phyloP scores from a whole-genome alignment of 2,113 vertebrate species.

The Lathamus discolor region DNA sequence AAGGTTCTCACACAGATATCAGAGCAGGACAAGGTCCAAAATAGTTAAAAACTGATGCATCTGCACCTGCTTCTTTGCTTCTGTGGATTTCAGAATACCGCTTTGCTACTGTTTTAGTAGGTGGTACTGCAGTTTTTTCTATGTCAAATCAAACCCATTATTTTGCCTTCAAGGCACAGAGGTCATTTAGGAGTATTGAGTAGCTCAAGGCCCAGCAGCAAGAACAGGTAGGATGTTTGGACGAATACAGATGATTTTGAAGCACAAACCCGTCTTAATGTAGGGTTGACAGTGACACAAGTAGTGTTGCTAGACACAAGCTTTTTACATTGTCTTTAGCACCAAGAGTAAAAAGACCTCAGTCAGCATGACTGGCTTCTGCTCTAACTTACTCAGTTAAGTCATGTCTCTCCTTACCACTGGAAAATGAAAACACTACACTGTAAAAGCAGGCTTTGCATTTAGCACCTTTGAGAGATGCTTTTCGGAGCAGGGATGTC shows the following conservation, averaged over 20 bases:
- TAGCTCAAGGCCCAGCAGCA: not conserved
- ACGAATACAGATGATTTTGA: not conserved
- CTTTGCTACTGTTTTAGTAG: not conserved
- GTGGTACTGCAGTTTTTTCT: not conserved
- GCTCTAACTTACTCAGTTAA: not conserved
- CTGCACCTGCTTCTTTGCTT: not conserved
- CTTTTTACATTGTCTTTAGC: not conserved
- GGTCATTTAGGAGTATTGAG: not conserved
- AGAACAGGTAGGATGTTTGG: not conserved
- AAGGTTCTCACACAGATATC: not conserved
- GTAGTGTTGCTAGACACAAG: not conserved
- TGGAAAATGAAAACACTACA: not conserved
- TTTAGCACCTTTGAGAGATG: not conserved
- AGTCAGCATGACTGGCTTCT: not conserved
- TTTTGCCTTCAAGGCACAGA: not conserved
- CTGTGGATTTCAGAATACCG: not conserved
- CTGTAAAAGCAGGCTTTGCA: not conserved
- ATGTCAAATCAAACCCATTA: not conserved
- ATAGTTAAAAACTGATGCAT: not conserved
- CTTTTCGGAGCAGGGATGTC: not conserved
- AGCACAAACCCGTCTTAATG: not conserved
- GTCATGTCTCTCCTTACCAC: not conserved
- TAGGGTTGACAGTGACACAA: not conserved
- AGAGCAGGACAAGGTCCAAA: not conserved
- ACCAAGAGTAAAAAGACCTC: not conserved